phyloP scores from a whole-genome alignment of 2,113 vertebrate genomes.

The Sapajus apella region DNA sequence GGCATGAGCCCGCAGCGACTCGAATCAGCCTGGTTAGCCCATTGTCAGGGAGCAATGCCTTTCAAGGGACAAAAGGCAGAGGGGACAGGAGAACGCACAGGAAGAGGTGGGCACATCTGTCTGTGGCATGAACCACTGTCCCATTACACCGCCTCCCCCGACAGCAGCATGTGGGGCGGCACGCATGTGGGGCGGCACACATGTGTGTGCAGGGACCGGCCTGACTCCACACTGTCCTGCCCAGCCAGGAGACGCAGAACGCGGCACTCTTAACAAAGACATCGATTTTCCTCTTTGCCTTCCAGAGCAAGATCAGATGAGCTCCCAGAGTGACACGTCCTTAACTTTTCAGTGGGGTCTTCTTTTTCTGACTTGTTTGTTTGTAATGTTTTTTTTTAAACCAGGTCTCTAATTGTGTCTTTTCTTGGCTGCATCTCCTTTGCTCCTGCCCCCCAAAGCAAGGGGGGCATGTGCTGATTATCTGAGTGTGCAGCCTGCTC shows the following conservation, averaged over 20 bases:
- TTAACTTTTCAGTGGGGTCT: slow-evolving; percentile 78
- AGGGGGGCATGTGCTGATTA: slow-evolving; percentile 86
- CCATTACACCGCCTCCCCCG: background rate
- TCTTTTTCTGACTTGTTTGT: slow-evolving; percentile 61
- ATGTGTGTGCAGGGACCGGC: background rate
- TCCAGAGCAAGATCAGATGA: slow-evolving; percentile 67
- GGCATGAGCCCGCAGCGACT: background rate
- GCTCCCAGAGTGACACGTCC: background rate
- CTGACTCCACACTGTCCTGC: slow-evolving; percentile 36
- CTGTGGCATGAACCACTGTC: rapidly evolving
- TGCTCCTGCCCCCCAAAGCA: slow-evolving; percentile 73
- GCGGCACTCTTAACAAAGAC: slow-evolving; percentile 46
- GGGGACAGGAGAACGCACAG: background rate
- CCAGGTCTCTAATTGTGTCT: slow-evolving; percentile 65
- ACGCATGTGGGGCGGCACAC: background rate
- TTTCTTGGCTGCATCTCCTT: slow-evolving; percentile 61
- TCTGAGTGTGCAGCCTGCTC: slow-evolving; percentile 83
- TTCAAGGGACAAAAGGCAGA: background rate
- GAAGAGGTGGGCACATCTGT: background rate
- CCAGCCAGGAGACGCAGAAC: slow-evolving; percentile 24
- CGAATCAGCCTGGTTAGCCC: background rate
- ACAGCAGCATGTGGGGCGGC: background rate
- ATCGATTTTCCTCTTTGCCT: slow-evolving; percentile 64
- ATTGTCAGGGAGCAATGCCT: slow-evolving; percentile 26
- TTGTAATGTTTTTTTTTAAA: background rate